These are phyloP conservation scores for Teleogryllus occipitalis DNA, from an alignment of 1,140 invertebrate species.

Conservation along the genomic window DNA sequence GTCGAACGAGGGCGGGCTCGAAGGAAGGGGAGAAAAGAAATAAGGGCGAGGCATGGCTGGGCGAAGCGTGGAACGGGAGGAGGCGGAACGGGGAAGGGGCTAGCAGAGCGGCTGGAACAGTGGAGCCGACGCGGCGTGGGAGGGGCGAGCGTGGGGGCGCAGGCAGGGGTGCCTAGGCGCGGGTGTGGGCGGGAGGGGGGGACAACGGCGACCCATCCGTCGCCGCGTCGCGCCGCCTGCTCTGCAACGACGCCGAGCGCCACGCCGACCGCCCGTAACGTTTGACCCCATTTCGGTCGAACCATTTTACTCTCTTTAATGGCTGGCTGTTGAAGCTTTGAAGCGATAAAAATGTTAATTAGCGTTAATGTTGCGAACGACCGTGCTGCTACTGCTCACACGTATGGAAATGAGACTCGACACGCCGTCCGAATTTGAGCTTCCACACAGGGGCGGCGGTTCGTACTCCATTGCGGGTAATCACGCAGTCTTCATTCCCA, in stretches of 20 bases:
- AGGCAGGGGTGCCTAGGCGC: too few species aligned
- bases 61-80: too few species aligned
- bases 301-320: conserved; percentile 5
- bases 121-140: too few species aligned
- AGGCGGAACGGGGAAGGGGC: too few species aligned
- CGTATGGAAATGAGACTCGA: neutral
- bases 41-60: too few species aligned
- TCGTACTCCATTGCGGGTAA: neutral
- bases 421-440: neutral
- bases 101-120: too few species aligned
- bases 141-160: neutral
- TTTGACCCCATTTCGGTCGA: conserved; percentile 3
- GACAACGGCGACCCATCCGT: neutral
- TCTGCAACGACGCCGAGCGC: neutral
- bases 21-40: too few species aligned
- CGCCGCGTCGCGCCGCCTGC: neutral
- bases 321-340: neutral
- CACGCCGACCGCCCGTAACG: neutral
- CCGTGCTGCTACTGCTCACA: neutral
- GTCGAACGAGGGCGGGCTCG: too few species aligned
- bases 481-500: neutral
- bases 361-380: neutral
- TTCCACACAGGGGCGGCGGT: neutral
- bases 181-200: too few species aligned
- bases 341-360: neutral